Base-by-base conservation (phyloP, 2,113 vertebrate genomes). In the Chloropsis cyanopogon region DNA sequence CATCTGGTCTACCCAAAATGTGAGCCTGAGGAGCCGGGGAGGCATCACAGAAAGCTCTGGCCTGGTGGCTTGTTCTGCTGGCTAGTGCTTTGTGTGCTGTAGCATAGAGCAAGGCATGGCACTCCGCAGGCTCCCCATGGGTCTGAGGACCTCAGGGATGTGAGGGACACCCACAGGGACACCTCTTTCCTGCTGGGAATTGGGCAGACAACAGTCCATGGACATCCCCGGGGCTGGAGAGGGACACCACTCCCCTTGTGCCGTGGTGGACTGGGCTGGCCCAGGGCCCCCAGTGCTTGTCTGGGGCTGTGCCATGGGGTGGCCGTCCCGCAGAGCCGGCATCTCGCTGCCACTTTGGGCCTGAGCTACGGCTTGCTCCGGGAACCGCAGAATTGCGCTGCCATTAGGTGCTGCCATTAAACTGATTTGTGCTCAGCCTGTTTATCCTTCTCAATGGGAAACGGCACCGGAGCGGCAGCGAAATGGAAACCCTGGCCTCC, bases 321-420 rank as follows among this genome's bases (percentile, higher is more conserved):
- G 53, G 12, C 61, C 0, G 0, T 39, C 33, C 71, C 59, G 3
- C 4, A 5, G 80, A 86, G 75, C 69, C 2, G 2, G 4, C 7
- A 1, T 4, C 29, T 4, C 2, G 10, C 72, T 29, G 46, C 49
- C 2, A 9, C 91, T 78, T 57, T 9, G 70, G 61, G 81, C 64
- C 42, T 33, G 83, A 92, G 93, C 88, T 85, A 8, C 9, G 8
- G 14, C 57, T 70, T 56, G 92, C 94, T 95, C 73, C 9, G 22
- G 86, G 94, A 95, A 63, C 33, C 44, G 3, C 28, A 41, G 88
- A 52, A 68, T 72, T 82, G 82, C 0, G 7, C 86, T 96, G 93
- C 90, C 88, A 21, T 96, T 87, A 85, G 92, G 78, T 49, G 94
- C 94, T 95, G 94, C 88, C 88, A 28, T 93, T 91, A 89, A 92